A percentile compares a stretch with the other conserved stretches of the same genome.
Conservation (phyloP, 2,113 vertebrate genomes). For the Lonchura striata region DNA sequence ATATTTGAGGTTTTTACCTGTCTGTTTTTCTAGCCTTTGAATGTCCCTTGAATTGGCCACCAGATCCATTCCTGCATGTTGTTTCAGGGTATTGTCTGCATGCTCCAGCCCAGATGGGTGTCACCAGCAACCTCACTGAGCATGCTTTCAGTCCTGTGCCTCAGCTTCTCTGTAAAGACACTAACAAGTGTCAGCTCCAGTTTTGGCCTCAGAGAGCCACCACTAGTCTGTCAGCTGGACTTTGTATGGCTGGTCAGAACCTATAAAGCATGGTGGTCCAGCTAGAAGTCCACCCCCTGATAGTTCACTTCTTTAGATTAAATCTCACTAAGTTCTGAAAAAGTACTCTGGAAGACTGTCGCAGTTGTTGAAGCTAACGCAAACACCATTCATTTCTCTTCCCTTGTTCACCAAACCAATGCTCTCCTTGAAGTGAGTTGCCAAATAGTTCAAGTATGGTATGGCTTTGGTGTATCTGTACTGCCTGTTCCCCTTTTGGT, state of each 20-base stretch:
- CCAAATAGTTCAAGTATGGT: background rate
- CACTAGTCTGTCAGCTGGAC: background rate
- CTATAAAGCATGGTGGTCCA: background rate
- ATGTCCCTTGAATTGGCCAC: background rate
- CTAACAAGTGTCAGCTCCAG: background rate
- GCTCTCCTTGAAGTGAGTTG: background rate
- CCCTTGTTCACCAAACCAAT: background rate
- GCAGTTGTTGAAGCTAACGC: background rate
- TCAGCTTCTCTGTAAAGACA: background rate
- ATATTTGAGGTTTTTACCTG: background rate
- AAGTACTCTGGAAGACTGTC: background rate
- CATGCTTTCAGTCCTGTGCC: fast-evolving
- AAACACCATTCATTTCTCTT: background rate
- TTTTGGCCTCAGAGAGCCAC: background rate
- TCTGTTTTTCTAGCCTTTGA: background rate
- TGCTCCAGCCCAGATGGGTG: background rate
- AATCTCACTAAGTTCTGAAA: background rate
- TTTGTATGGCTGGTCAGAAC: background rate
- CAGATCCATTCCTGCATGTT: background rate
- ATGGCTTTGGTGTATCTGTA: background rate
- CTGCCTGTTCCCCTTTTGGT: background rate
- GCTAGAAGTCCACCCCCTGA: background rate
- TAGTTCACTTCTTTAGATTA: background rate
- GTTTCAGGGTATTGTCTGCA: background rate
- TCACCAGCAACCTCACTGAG: background rate